Base-by-base conservation (phyloP, 2,888 invertebrate species). In the Desoria tigrina region DNA sequence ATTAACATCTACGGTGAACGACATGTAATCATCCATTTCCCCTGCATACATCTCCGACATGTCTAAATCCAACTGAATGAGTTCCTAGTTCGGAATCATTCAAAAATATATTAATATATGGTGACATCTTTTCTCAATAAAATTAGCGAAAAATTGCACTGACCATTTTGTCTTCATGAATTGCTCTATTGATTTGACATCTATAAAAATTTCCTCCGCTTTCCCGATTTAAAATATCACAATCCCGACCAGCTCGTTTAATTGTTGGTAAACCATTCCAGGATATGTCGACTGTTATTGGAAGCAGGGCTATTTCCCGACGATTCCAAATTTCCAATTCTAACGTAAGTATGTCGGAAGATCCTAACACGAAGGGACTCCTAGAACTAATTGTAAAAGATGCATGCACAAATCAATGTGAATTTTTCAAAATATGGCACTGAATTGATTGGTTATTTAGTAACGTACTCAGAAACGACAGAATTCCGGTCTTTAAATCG, bases 291-390 rank as follows among this genome's bases (percentile, higher is more conserved):
- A 72, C 42, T 2, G 50, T 66, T 2, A 72, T 54, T 1, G 72
- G 72, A 39, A 60, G 68, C 45, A 65, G 67, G 0, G 72, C 72
- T 18, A 27, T 28, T 55, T 72, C 72, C 9, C 68, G 39, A 14
- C 60, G 50, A 55, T 72, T 72, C 16, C 14, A 27, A 7, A 72
- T n/a, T 37, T 72, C 69, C 7, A 72, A 45, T 50, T 68, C 61
- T 2, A 72, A 23, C 1, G 53, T 28, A 2, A 72, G 28, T 11
- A 55, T 50, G 2, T 68, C 58, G 4, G 53, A 26, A 37, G 64
- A 61, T 23, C 72, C 72, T 18, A 72, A 42, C 23, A 50, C 27
- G 24, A 60, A 63, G n/a, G n/a, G n/a, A 14, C 39, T 39, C 16
- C 16, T 9, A 39, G 16, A 39, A 16, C 39, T 18, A 45, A 45